Base-by-base conservation (phyloP, 2,113 vertebrate species). In the Paradoxurus hermaphroditus region DNA sequence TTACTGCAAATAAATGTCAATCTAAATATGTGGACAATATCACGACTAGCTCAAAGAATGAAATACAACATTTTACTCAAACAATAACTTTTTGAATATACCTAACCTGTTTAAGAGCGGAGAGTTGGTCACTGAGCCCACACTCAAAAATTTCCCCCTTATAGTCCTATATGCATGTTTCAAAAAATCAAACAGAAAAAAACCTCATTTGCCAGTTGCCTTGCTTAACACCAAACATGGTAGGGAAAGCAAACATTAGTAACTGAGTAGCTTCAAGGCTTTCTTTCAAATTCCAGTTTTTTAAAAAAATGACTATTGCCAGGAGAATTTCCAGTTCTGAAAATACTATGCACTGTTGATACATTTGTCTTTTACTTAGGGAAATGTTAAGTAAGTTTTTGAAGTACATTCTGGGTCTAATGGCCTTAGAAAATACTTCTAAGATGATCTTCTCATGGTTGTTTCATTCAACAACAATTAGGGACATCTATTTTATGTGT, bases 141-240 rank as follows among this genome's bases (percentile, higher is more conserved):
- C 27, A 41, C 41, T 86, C 31, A 93, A 68, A 85, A 93, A 79
- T 67, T 72, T 39, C 44, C 31, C 79, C 46, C 51, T 77, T 27
- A 72, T 29, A 63, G 78, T 78, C 5, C 41, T 90, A n/a, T 41
- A 63, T 10, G 5, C n/a, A 73, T n/a, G 65, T 72, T 9, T 91
- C 75, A 41, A 86, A 73, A 95, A 92, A 90, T 2, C 29, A 88
- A 82, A 90, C 70, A 77, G n/a, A 5, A 87, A 41, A 88, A 86
- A 86, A 39, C 36, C 5, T 84, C 25, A 41, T 49, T 68, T 63
- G 15, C 12, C 34, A 44, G 36, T 49, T 91, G 72, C 21, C 67
- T 89, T 68, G 78, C 29, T 94, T 82, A 94, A 91, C 27, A 97
- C 86, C 95, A 95, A 95, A 97, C 41, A 86, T 90, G 91, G 89